Evolutionary conservation across 2,888 invertebrate genomes (phyloP).

Genomic region (Hydraecia micacea): DNA sequence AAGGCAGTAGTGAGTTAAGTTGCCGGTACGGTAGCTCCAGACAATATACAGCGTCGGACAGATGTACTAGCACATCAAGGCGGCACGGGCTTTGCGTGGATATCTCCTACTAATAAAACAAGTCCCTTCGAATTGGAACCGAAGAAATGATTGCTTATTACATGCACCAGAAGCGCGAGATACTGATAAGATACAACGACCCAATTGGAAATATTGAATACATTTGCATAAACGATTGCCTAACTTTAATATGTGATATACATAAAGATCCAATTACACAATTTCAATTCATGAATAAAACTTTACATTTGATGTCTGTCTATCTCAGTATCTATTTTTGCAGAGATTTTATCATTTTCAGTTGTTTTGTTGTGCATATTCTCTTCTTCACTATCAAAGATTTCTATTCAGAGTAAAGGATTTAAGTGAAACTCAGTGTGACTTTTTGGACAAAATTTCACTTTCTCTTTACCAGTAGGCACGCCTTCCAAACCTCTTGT

Average conservation of each 20-base stretch:
- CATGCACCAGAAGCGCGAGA: slow-evolving; percentile 31
- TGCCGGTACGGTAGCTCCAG: slow-evolving; percentile 67
- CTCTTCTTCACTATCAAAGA: background rate
- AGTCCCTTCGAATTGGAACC: slow-evolving; percentile 13
- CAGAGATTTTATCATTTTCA: slow-evolving; percentile 1
- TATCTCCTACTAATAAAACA: slow-evolving; percentile 40
- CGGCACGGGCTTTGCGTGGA: slow-evolving; percentile 31
- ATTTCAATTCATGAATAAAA: slow-evolving; percentile 17
- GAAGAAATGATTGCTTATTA: slow-evolving; percentile 31
- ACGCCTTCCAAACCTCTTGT: background rate
- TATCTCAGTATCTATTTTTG: background rate
- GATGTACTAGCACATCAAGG: slow-evolving; percentile 52
- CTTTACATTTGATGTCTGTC: slow-evolving; percentile 8
- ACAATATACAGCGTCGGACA: slow-evolving; percentile 64
- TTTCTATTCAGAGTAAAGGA: slow-evolving; percentile 18
- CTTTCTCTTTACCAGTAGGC: slow-evolving; percentile 12
- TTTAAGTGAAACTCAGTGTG: background rate
- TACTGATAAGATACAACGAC: slow-evolving; percentile 53
- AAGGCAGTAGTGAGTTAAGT: slow-evolving; percentile 69
- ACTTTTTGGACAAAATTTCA: slow-evolving; percentile 6
- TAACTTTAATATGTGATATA: slow-evolving; percentile 26
- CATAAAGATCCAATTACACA: slow-evolving; percentile 39
- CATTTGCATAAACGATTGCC: slow-evolving; percentile 50
- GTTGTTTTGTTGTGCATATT: background rate
- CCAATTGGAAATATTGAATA: slow-evolving; percentile 52